Percentiles rank a stretch among this genome's conserved stretches.
Conservation (phyloP, 2,797 vertebrate species). For the Accipiter superciliosus region DNA sequence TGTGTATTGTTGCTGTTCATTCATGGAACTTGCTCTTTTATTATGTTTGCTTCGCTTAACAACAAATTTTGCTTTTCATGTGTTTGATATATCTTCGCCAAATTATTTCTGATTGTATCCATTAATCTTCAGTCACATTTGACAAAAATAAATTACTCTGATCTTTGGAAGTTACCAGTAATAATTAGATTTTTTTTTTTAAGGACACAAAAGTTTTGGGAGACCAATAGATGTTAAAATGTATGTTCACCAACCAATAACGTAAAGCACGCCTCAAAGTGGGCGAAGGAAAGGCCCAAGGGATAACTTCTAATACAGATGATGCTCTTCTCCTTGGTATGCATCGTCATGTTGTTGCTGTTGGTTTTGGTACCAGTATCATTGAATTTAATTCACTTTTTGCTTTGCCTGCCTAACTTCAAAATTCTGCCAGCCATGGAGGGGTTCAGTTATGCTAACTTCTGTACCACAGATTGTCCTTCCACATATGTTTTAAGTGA, state of each 20-base stretch:
- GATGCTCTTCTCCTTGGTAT: not conserved
- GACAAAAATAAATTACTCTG: conserved; percentile 81
- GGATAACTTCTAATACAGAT: not conserved
- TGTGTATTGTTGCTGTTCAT: conserved; percentile 75
- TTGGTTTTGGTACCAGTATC: not conserved
- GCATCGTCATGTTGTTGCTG: not conserved
- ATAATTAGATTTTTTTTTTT: conserved; percentile 73
- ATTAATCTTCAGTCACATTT: conserved; percentile 81
- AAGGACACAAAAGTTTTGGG: conserved; percentile 68
- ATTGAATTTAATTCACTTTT: not conserved
- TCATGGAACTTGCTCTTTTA: conserved; percentile 78
- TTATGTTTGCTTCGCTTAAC: conserved; percentile 78
- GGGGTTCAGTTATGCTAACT: not conserved
- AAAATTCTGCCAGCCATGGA: not conserved
- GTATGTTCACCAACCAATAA: not conserved
- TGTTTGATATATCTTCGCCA: conserved; percentile 72
- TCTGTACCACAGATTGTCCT: not conserved
- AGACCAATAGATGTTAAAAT: conserved; percentile 15
- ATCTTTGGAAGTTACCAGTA: conserved; percentile 78
- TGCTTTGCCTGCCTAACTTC: not conserved
- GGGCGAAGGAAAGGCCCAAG: not conserved
- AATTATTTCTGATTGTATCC: conserved; percentile 79
- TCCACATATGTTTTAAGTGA: too few relatives aligned
- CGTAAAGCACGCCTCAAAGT: not conserved
- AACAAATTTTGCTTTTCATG: conserved; percentile 77